Evolutionary conservation across 2,113 vertebrate genomes (phyloP).

Genomic region (Ophiodon elongatus): DNA sequence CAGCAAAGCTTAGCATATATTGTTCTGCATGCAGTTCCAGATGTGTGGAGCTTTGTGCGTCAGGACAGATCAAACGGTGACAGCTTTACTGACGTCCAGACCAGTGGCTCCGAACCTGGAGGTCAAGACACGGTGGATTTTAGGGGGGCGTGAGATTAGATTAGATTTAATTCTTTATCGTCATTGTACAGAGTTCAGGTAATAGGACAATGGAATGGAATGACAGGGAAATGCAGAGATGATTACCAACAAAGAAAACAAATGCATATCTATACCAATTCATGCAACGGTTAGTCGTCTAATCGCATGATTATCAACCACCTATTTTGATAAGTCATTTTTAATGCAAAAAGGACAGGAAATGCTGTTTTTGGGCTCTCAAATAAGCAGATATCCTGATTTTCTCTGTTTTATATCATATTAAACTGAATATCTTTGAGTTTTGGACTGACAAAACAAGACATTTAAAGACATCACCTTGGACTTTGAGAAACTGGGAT

Average conservation of each 20-base stretch:
- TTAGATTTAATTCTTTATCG: neutral
- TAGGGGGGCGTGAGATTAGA: neutral
- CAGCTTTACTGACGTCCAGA: neutral
- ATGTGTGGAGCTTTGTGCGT: conserved; percentile 18
- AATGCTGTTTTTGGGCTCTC: neutral
- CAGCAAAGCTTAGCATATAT: conserved; percentile 19
- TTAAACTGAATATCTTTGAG: neutral
- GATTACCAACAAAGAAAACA: neutral
- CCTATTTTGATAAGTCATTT: neutral
- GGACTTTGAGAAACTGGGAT: no score
- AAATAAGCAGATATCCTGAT: neutral
- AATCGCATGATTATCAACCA: neutral
- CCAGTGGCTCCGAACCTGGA: neutral
- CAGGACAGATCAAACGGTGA: conserved; percentile 7
- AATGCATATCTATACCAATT: neutral
- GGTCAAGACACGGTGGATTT: neutral
- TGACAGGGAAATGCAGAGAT: neutral
- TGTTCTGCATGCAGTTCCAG: neutral
- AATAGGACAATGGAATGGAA: neutral
- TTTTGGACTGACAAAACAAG: neutral
- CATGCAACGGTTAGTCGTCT: neutral
- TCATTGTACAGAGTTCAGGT: neutral
- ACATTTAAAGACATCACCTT: neutral
- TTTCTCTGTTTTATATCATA: neutral
- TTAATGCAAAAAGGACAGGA: neutral